Evolutionary conservation across 2,113 vertebrate species (phyloP).

Genomic region (Oreocharis arfaki): DNA sequence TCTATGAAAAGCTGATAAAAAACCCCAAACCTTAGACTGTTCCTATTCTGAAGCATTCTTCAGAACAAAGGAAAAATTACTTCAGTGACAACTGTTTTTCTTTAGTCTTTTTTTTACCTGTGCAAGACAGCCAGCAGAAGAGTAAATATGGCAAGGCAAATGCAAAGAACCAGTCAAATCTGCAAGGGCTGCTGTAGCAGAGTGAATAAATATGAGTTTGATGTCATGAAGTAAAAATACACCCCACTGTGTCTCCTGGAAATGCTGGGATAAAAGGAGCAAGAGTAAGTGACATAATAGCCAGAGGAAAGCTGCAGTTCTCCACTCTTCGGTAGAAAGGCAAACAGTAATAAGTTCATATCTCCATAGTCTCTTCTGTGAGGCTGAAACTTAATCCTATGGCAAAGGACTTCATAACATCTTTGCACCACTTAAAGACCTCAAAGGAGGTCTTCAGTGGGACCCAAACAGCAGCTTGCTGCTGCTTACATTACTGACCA

Average conservation of each 20-base stretch:
- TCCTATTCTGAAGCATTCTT: background rate
- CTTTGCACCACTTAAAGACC: background rate
- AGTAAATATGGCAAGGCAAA: background rate
- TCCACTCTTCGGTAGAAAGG: background rate
- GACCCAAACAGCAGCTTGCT: background rate
- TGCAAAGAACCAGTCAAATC: background rate
- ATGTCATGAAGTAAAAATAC: constrained; percentile 1
- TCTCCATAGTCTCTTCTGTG: background rate
- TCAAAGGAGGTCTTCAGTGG: background rate
- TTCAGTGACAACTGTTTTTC: background rate
- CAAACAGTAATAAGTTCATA: background rate
- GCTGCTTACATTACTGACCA: background rate
- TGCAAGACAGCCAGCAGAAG: background rate
- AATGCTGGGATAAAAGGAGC: background rate
- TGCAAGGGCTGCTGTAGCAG: background rate
- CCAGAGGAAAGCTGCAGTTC: background rate
- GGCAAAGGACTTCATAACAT: background rate
- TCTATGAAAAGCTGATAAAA: background rate
- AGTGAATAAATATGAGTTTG: background rate
- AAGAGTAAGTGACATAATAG: background rate
- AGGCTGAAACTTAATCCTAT: background rate
- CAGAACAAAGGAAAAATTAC: background rate
- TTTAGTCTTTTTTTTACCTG: background rate
- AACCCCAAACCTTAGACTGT: background rate
- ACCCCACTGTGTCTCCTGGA: background rate